phyloP scores from a whole-genome alignment of 2,888 invertebrate genomes.

The Melinaea marsaeus region DNA sequence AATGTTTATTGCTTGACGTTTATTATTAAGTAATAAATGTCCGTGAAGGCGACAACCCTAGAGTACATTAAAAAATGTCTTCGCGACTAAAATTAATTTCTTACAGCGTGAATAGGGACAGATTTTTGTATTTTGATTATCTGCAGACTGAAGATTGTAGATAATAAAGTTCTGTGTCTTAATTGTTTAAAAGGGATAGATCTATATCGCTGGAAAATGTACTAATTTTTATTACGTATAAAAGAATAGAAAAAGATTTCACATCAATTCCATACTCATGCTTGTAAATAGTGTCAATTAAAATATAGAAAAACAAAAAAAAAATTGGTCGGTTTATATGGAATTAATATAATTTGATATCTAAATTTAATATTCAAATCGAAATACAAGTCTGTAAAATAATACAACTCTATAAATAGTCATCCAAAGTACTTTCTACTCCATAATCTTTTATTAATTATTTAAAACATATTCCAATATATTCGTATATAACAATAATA shows the following conservation, averaged over 20 bases:
- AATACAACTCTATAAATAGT: too few relatives aligned
- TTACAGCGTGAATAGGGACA: slow-evolving; percentile 18
- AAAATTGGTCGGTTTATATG: too few relatives aligned
- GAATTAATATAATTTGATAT: too few relatives aligned
- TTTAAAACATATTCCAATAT: background rate
- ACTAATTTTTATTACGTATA: too few relatives aligned
- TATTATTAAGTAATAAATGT: slow-evolving; percentile 42
- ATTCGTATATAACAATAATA: background rate
- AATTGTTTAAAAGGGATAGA: slow-evolving; percentile 1
- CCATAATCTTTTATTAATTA: too few relatives aligned
- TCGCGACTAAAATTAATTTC: slow-evolving; percentile 38
- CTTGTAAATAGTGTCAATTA: too few relatives aligned
- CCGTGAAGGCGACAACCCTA: slow-evolving; percentile 33
- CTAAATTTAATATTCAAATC: too few relatives aligned
- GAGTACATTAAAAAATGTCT: slow-evolving; percentile 40
- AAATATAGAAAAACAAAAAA: too few relatives aligned
- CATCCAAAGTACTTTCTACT: too few relatives aligned
- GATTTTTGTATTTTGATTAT: slow-evolving; percentile 21
- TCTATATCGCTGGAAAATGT: slow-evolving; percentile 2
- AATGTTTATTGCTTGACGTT: slow-evolving; percentile 38
- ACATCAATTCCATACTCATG: too few relatives aligned
- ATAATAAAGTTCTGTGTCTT: slow-evolving; percentile 12
- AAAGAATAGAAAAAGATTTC: too few relatives aligned
- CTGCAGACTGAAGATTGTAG: slow-evolving; percentile 8
- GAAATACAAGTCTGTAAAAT: too few relatives aligned